phyloP scores from a whole-genome alignment of 2,888 invertebrate species.

The Trachelus troglodyta region DNA sequence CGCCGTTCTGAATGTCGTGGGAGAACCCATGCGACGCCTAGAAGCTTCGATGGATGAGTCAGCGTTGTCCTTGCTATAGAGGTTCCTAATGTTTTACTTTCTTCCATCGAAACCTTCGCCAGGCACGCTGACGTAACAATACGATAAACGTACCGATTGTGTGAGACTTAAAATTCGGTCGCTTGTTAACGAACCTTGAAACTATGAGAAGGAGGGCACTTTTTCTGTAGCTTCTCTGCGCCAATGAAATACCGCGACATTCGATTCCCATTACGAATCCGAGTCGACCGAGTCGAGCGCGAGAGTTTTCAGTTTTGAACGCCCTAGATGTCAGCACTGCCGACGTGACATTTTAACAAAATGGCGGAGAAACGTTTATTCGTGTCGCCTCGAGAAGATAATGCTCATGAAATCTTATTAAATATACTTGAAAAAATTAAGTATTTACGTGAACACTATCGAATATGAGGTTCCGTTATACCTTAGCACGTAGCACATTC shows the following conservation, averaged over 20 bases:
- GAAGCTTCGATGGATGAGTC: neutral
- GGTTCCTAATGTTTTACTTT: neutral
- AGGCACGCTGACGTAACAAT: neutral
- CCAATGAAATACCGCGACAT: neutral
- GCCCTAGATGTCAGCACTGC: neutral
- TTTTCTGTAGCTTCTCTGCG: neutral
- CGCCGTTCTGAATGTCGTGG: neutral
- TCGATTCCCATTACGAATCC: neutral
- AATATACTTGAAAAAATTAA: neutral
- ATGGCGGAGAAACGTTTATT: neutral
- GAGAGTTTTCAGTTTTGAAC: neutral
- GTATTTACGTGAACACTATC: neutral
- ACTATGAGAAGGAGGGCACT: neutral
- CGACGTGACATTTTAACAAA: neutral
- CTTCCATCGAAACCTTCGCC: neutral
- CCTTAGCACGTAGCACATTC: neutral
- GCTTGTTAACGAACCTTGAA: neutral
- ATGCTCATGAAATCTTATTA: neutral
- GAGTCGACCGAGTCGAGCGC: neutral
- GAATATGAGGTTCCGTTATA: neutral
- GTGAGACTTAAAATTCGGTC: too few species aligned
- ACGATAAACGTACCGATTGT: too few species aligned
- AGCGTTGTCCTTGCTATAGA: neutral
- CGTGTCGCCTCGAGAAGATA: neutral
- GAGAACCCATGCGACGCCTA: neutral